Evolutionary conservation across 2,797 vertebrate genomes (phyloP).

Genomic region (Cygnus olor): DNA sequence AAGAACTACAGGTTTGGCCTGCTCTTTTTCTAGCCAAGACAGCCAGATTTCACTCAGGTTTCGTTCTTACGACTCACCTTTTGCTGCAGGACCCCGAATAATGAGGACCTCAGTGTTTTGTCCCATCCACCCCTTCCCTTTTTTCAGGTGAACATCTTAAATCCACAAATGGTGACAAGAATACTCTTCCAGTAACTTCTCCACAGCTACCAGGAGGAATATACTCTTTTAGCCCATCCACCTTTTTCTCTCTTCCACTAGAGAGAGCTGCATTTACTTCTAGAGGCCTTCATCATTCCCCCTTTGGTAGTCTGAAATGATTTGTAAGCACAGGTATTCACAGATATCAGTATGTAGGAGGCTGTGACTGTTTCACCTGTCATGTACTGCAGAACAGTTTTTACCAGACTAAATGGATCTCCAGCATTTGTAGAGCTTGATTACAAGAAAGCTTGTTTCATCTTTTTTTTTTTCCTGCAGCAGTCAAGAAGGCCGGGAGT

Average conservation of each 20-base stretch:
- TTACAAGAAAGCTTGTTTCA: not conserved
- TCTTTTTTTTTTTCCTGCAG: not conserved
- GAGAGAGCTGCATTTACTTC: not conserved
- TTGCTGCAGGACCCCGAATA: not conserved
- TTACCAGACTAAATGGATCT: not conserved
- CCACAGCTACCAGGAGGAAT: not conserved
- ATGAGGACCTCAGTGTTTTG: not conserved
- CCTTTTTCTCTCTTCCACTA: not conserved
- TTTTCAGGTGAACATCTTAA: not conserved
- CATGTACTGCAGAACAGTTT: not conserved
- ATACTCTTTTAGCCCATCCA: not conserved
- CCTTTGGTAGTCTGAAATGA: not conserved
- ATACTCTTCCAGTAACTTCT: not conserved
- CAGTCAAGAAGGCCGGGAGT: not conserved
- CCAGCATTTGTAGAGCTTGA: not conserved
- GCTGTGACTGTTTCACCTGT: not conserved
- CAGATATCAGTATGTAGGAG: accelerated
- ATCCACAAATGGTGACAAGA: not conserved
- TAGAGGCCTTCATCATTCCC: not conserved
- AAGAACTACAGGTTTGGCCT: not conserved
- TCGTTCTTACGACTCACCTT: not conserved
- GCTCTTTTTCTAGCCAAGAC: not conserved
- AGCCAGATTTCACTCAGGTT: not conserved
- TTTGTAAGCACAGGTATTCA: not conserved
- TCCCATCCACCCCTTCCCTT: too few species aligned